Conservation (phyloP, 2,113 vertebrate species). For the Dasyornis broadbenti region DNA sequence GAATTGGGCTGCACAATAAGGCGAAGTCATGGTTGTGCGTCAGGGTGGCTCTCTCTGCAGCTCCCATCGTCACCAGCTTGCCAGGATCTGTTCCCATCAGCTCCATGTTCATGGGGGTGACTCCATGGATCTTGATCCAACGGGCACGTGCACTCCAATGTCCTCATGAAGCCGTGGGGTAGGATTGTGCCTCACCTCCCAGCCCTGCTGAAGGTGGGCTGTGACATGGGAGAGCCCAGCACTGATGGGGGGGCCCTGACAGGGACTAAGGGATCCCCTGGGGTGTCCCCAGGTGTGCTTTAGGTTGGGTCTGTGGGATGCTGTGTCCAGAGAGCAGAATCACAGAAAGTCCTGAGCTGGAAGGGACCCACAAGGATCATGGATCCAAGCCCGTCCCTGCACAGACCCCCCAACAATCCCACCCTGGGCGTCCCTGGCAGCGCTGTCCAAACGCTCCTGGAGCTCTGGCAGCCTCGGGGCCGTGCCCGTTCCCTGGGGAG, state of each 20-base stretch:
- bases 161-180: accelerated
- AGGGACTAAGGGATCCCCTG: background rate
- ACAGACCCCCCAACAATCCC: background rate
- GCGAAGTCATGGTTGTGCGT: background rate
- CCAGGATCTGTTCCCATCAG: background rate
- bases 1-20: background rate
- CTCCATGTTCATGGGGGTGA: accelerated
- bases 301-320: background rate
- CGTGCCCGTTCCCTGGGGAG: background rate
- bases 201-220: background rate
- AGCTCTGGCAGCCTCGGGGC: background rate
- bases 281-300: background rate
- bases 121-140: accelerated
- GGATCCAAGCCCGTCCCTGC: accelerated
- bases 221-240: background rate
- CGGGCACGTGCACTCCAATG: accelerated
- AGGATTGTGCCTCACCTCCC: background rate
- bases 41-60: background rate
- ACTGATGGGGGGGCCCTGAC: background rate
- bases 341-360: background rate
- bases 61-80: accelerated
- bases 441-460: accelerated
- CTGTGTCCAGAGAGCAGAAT: background rate
- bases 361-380: background rate
- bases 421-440: background rate